These are phyloP conservation scores for Antitype chi DNA, from an alignment of 2,888 invertebrate species.

Conservation along the genomic window DNA sequence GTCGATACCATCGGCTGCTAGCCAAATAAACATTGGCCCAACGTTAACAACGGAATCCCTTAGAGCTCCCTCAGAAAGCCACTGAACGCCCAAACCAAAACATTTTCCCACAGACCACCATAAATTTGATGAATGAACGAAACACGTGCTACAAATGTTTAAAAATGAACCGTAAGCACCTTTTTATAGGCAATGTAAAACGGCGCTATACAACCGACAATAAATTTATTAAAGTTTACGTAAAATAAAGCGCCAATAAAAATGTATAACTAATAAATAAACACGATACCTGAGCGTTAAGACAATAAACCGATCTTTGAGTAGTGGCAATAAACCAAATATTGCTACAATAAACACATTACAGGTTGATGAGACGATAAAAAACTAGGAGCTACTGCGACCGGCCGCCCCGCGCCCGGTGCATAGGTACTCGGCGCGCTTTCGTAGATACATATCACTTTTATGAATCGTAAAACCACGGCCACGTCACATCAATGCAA, in stretches of 20 bases:
- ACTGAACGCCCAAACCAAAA: constrained; percentile 82
- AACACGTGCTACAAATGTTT: constrained; percentile 90
- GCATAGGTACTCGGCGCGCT: constrained; percentile 72
- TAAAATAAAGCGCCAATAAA: constrained; percentile 90
- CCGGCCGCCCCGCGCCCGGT: constrained; percentile 59
- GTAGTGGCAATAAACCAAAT: constrained; percentile 90
- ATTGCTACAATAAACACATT: constrained; percentile 90
- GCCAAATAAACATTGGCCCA: constrained; percentile 67
- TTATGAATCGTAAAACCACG: constrained; percentile 88
- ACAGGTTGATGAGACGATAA: constrained; percentile 88
- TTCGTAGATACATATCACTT: constrained; percentile 86
- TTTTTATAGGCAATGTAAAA: constrained; percentile 91
- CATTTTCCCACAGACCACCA: constrained; percentile 89
- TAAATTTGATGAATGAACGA: constrained; percentile 90
- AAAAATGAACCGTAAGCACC: constrained; percentile 89
- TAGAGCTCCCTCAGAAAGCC: constrained; percentile 71
- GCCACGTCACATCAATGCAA: constrained; percentile 85
- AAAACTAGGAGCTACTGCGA: constrained; percentile 72
- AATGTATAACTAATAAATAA: constrained; percentile 91
- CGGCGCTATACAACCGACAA: constrained; percentile 88
- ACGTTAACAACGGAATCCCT: constrained; percentile 65
- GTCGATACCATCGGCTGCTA: constrained; percentile 67
- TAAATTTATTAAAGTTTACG: constrained; percentile 91
- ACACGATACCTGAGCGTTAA: constrained; percentile 90
- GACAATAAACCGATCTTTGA: constrained; percentile 89